Base-by-base conservation (phyloP, 2,888 invertebrate genomes). In the Agrenia bidenticulata region DNA sequence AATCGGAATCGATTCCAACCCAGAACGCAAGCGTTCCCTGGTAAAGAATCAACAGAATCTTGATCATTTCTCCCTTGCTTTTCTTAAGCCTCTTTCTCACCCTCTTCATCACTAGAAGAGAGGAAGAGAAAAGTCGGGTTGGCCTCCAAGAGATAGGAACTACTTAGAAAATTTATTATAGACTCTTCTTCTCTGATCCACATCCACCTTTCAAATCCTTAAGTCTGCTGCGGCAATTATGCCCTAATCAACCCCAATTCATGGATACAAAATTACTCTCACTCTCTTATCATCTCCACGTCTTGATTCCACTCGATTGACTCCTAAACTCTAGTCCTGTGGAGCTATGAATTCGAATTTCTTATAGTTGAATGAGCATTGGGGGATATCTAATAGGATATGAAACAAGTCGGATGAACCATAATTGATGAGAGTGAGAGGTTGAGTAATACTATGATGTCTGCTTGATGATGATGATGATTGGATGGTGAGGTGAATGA, bases 1-100 rank as follows among this genome's bases (percentile, higher is more conserved):
- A 72, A 66, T 63, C 67, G 49, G 63, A 72, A 74, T 74, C 74
- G 74, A 74, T 74, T 70, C 66, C 26, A 59, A 41, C 61, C 56
- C 59, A 73, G 58, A 61, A 72, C 74, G 74, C 73, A 70, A 66
- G 73, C 73, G 73, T 70, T 73, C 27, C 57, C 39, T 55, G 19
- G 53, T 19, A 61, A 27, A 58, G 69, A 70, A 70, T 70, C 70
- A 67, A 70, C 70, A 70, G 70, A 73, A 73, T 72, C 70, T 72
- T 70, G 70, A 73, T 73, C 72, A 67, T 67, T 73, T 70, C 66
- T 66, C 61, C 61, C 64, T 57, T 61, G 64, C 21, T 19, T 49
- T 57, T 37, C 42, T 49, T 32, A 63, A 45, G 57, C 37, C 53
- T 51, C 61, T 54, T 54, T 61, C 61, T 59, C 39, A 45, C 58